These are phyloP conservation scores for Kryptolebias marmoratus DNA, from an alignment of 2,113 vertebrate species.

Conservation along the genomic window DNA sequence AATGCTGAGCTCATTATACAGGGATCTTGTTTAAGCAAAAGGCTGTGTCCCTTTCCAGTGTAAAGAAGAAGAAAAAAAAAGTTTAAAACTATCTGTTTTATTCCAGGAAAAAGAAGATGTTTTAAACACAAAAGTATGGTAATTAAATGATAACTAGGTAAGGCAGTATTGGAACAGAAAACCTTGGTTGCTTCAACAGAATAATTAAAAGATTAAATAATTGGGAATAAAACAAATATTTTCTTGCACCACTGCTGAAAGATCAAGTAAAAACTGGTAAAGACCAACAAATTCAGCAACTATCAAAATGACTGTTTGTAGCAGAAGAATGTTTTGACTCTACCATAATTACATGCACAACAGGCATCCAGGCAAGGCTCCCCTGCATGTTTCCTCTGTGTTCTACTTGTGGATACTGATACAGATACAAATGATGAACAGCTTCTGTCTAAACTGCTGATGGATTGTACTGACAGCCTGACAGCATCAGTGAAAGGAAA, in stretches of 20 bases:
- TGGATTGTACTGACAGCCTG: slow-evolving; percentile 14
- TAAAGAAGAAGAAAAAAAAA: background rate
- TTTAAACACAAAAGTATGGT: background rate
- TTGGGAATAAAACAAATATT: background rate
- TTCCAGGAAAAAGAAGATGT: background rate
- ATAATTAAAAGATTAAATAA: background rate
- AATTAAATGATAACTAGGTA: background rate
- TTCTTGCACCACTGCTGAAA: background rate
- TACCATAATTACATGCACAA: background rate
- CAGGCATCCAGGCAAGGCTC: background rate
- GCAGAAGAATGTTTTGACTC: background rate
- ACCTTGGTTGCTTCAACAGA: background rate
- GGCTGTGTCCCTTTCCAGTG: background rate
- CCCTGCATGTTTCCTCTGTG: slow-evolving; percentile 9
- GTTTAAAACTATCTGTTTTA: background rate
- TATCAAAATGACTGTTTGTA: background rate
- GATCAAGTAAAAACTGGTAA: background rate
- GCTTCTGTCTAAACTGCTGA: slow-evolving; percentile 15
- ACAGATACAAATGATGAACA: slow-evolving; percentile 17
- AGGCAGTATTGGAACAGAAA: background rate
- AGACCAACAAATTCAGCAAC: background rate
- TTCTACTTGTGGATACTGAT: slow-evolving; percentile 10
- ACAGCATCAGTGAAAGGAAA: slow-evolving; percentile 18
- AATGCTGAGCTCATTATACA: slow-evolving; percentile 14
- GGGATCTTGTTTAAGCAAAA: slow-evolving; percentile 4